Conservation (phyloP, 2,888 invertebrate species). For the Lasiommata megera region DNA sequence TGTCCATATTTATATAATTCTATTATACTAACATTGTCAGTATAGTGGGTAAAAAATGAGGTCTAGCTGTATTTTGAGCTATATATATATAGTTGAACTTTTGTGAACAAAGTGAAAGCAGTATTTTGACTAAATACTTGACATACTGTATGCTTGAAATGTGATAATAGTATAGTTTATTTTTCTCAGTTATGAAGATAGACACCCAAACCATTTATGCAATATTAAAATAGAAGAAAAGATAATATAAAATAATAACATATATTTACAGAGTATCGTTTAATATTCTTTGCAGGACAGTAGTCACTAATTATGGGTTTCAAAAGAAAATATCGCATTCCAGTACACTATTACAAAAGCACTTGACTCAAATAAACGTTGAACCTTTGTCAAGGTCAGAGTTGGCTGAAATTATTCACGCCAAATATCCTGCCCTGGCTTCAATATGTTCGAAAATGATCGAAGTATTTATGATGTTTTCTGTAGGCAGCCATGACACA, state of each 20-base stretch:
- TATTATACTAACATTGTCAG: no score
- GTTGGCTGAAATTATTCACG: conserved; percentile 86
- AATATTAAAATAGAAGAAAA: no score
- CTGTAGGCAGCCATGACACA: conserved; percentile 84
- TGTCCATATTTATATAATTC: neutral
- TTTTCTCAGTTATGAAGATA: no score
- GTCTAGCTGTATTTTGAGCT: no score
- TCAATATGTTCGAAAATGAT: conserved; percentile 89
- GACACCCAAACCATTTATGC: no score
- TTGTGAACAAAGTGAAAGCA: no score
- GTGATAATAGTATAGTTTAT: no score
- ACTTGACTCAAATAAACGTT: conserved; percentile 90
- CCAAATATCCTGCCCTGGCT: conserved; percentile 85
- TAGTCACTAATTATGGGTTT: conserved; percentile 82
- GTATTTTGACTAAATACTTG: no score
- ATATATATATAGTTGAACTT: no score
- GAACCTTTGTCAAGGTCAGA: conserved; percentile 89
- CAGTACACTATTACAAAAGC: conserved; percentile 88
- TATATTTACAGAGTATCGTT: neutral
- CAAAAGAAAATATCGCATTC: conserved; percentile 84
- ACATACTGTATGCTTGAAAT: no score
- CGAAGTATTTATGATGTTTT: conserved; percentile 91
- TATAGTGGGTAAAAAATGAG: no score
- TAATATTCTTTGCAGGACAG: conserved; percentile 62
- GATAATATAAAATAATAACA: no score